Conservation (phyloP, 2,888 invertebrate species). For the Blomia tropicalis region DNA sequence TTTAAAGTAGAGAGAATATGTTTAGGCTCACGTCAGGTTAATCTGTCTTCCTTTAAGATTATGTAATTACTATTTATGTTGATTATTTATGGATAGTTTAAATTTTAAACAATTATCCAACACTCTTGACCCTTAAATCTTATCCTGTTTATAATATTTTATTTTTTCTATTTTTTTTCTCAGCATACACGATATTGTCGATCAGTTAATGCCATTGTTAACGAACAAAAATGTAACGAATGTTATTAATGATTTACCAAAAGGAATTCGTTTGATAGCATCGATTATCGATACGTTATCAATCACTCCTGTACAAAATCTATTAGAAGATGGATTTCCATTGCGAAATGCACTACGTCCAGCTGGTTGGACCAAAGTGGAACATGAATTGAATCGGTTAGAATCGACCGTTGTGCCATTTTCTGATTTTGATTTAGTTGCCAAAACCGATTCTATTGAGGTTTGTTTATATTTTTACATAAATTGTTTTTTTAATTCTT, state of each 20-base stretch:
- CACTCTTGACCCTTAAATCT: no score
- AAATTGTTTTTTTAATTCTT: neutral
- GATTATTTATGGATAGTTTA: no score
- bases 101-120: no score
- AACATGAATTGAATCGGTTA: neutral
- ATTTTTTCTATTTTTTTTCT: neutral
- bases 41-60: no score
- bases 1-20: no score
- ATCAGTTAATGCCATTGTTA: conserved; percentile 27
- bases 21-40: no score
- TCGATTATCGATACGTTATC: conserved; percentile 28
- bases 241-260: conserved; percentile 28
- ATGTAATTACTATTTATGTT: no score
- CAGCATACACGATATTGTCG: conserved; percentile 27
- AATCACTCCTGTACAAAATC: neutral
- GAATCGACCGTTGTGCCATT: conserved; percentile 11
- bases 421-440: neutral
- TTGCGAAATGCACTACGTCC: neutral
- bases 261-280: conserved; percentile 28
- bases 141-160: no score
- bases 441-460: conserved; percentile 7
- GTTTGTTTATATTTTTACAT: neutral
- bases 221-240: conserved; percentile 26
- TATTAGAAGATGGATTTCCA: conserved; percentile 16
- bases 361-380: neutral